phyloP scores from a whole-genome alignment of 2,113 vertebrate genomes.

The Hemicordylus capensis region DNA sequence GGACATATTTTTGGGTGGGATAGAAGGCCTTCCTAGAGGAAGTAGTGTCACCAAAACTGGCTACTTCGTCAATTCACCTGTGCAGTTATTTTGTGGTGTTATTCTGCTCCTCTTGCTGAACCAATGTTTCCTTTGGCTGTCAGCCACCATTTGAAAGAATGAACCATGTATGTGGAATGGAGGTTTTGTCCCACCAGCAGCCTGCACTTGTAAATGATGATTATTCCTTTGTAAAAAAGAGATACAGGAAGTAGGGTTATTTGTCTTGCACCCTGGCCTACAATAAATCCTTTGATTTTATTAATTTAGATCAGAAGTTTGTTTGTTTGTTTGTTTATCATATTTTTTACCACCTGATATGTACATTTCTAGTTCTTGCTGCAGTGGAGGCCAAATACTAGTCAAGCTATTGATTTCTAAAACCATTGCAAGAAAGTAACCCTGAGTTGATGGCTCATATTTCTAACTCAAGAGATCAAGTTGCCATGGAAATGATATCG shows the following conservation, averaged over 20 bases:
- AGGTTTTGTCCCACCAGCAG: not conserved
- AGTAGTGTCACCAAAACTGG: too few species aligned
- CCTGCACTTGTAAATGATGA: not conserved
- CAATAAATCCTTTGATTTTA: not conserved
- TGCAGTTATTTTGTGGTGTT: too few species aligned
- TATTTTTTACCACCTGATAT: too few species aligned
- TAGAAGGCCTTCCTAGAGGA: too few species aligned
- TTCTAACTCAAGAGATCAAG: slow-evolving; percentile 37
- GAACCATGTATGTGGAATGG: not conserved
- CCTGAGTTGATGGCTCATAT: slow-evolving; percentile 37
- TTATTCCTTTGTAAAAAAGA: not conserved
- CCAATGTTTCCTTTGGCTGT: too few species aligned
- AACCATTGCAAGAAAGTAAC: not conserved
- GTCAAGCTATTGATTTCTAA: not conserved
- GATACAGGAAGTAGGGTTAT: not conserved
- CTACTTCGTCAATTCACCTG: too few species aligned
- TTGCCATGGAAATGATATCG: slow-evolving; percentile 36
- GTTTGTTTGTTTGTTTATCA: too few species aligned
- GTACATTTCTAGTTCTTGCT: not conserved
- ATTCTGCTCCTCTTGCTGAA: too few species aligned
- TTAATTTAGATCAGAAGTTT: too few species aligned
- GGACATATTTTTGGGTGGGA: too few species aligned
- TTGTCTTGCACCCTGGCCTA: rapidly evolving
- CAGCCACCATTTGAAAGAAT: too few species aligned
- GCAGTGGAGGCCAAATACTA: not conserved